Percentiles rank a stretch among this genome's conserved stretches.
These are phyloP conservation scores for Congeria kusceri DNA, from an alignment of 2,888 invertebrate species.

Conservation along the genomic window DNA sequence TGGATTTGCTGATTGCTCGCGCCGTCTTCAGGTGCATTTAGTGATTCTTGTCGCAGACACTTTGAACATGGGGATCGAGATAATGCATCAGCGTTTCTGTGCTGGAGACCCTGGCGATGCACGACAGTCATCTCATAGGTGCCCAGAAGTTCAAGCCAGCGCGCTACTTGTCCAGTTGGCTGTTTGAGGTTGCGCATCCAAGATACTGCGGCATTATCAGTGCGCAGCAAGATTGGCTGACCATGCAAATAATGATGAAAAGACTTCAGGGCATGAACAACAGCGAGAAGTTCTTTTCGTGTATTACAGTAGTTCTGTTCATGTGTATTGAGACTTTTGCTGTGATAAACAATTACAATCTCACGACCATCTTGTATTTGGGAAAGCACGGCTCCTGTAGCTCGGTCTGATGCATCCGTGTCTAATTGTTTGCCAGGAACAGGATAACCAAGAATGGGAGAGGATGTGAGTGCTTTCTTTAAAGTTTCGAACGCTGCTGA, in stretches of 20 bases:
- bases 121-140: slow-evolving; percentile 16
- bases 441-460: slow-evolving; percentile 36
- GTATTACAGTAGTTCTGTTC: slow-evolving; percentile 21
- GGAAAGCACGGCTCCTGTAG: slow-evolving; percentile 27
- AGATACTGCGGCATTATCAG: slow-evolving; percentile 24
- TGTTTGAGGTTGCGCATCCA: slow-evolving; percentile 26
- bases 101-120: not conserved
- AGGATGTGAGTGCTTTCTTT: slow-evolving; percentile 18
- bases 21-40: not conserved
- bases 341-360: slow-evolving; percentile 35
- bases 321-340: slow-evolving; percentile 20
- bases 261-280: slow-evolving; percentile 19
- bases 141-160: slow-evolving; percentile 27
- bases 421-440: slow-evolving; percentile 13
- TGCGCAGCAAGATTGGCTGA: slow-evolving; percentile 20
- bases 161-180: slow-evolving; percentile 33
- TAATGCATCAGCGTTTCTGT: slow-evolving; percentile 5
- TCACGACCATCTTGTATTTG: slow-evolving; percentile 24
- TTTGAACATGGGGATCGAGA: slow-evolving; percentile 13
- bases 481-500: slow-evolving; percentile 12
- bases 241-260: slow-evolving; percentile 22
- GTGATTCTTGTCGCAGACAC: slow-evolving; percentile 8
- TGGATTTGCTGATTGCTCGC: too few species aligned
- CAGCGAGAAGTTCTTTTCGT: slow-evolving; percentile 27
- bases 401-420: slow-evolving; percentile 22